phyloP scores from a whole-genome alignment of 2,113 vertebrate genomes.

The Pelecanus crispus region DNA sequence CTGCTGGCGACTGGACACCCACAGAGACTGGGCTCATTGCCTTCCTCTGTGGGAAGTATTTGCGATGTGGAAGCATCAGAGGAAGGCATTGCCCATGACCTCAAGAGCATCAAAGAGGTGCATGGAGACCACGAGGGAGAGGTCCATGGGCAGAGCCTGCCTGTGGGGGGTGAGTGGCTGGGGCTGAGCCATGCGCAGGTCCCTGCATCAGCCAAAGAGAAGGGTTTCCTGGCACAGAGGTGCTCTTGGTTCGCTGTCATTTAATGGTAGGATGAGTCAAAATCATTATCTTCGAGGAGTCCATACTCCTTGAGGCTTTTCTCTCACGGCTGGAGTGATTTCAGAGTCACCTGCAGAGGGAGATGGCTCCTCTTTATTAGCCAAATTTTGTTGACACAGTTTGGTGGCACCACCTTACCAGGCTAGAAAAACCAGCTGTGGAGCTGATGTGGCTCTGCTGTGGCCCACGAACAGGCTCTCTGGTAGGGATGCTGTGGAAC shows the following conservation, averaged over 20 bases:
- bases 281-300: neutral
- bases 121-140: neutral
- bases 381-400: neutral
- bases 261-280: neutral
- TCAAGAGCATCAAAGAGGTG: neutral
- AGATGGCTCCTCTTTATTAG: neutral
- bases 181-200: neutral
- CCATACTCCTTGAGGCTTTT: neutral
- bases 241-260: neutral
- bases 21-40: neutral
- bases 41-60: neutral
- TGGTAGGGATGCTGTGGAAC: neutral
- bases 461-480: neutral
- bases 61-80: neutral
- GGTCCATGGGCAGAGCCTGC: neutral
- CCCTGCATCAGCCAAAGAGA: neutral
- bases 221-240: neutral
- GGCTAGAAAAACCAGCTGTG: neutral
- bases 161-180: rapidly evolving
- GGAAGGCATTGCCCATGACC: neutral
- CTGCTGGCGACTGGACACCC: neutral
- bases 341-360: conserved; percentile 13
- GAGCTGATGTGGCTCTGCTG: neutral
- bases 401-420: neutral
- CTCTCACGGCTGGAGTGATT: neutral